Evolutionary conservation across 2,113 vertebrate genomes (phyloP), one percentile per base, ranked within the genome.

Genomic region (Tachycineta bicolor): DNA sequence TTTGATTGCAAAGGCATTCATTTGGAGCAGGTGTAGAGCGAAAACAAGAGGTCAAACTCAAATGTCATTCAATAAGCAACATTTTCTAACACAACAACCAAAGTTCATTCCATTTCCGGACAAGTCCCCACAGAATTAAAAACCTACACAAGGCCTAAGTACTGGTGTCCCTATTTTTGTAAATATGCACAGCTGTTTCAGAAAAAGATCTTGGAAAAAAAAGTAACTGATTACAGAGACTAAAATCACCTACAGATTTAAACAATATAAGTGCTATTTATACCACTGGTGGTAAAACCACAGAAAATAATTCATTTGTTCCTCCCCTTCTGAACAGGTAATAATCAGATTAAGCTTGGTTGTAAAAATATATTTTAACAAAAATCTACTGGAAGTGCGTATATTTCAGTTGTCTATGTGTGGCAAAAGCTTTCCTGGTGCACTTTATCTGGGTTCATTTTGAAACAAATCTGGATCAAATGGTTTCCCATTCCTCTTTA

Each of bases 101-200:
- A 88, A 90, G 79, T 75, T 95, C 84, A 83, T 82, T 82, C 37
- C 21, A 75, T 90, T 94, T 94, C 85, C 37, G 0, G 82, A 85
- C 22, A 70, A 91, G 55, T 90, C 90, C 76, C 94, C 50, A 78
- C 24, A 78, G 91, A 96, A 90, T 91, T 88, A 62, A 88, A 94
- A 94, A 56, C 20, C 49, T 62, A 88, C 75, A 83, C 2, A 3
- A 70, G 41, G 49, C 31, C 49, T 74, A 58, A 90, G 56, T 11
- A 39, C 50, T 83, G 14, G 18, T 63, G 17, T 77, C 55, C 76
- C 59, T 87, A 1, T 50, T 83, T 82, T 77, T 63, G 46, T 68
- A 96, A 95, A 91, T 94, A 91, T 22, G 50, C 90, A 83, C 89
- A 96, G 88, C 63, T 95, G 94, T 83, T 87, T 71, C 63, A 60